Percentiles rank a stretch among this genome's conserved stretches.
Conservation (phyloP, 35 echinoderm and acorn worm genomes). For the Chiridota heheva region DNA sequence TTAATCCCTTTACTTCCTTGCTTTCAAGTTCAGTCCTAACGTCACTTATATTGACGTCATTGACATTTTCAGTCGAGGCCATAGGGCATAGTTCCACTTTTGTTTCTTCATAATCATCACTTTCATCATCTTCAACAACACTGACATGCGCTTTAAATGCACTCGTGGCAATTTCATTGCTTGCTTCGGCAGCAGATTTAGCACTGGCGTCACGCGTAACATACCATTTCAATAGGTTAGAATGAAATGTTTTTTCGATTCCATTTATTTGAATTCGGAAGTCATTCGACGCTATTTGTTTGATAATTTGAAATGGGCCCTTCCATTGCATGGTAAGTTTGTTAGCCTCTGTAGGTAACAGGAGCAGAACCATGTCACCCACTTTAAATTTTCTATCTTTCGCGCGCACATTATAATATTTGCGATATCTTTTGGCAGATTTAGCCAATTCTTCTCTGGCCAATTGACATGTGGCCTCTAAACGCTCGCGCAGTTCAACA, state of each 20-base stretch:
- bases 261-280: conserved; percentile 27
- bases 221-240: conserved; percentile 40
- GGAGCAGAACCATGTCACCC: conserved; percentile 22
- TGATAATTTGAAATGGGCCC: conserved; percentile 16
- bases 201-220: not conserved
- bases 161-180: not conserved
- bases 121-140: conserved; percentile 16
- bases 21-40: not conserved
- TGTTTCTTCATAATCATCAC: conserved; percentile 6
- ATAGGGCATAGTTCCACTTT: conserved; percentile 1
- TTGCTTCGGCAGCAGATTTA: not conserved
- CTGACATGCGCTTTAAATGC: conserved; percentile 7
- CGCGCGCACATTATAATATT: no score
- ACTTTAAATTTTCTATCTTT: not conserved
- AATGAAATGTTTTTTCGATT: conserved; percentile 37
- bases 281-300: not conserved
- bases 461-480: no score
- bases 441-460: no score
- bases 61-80: not conserved
- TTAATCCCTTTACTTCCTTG: not conserved
- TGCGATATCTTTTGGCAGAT: no score
- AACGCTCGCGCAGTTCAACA: no score
- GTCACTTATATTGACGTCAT: not conserved
- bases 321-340: conserved; percentile 40
- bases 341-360: conserved; percentile 32